Conservation (phyloP, 2,888 invertebrate genomes). For the Euzetes globulus region DNA sequence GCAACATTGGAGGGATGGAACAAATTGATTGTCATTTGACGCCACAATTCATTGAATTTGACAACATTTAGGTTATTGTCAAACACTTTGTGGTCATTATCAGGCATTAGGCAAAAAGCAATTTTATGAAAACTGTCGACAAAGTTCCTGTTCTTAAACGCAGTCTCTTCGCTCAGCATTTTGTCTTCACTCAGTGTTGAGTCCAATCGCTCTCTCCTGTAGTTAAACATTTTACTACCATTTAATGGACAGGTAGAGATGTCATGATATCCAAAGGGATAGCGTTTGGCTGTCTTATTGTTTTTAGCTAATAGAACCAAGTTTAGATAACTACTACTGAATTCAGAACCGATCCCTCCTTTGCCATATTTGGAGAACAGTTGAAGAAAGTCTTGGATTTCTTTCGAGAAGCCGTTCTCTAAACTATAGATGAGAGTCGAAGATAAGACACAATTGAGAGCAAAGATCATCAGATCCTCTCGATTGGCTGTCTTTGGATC, state of each 20-base stretch:
- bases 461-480: neutral
- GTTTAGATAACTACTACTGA: neutral
- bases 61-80: neutral
- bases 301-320: neutral
- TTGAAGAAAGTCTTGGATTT: neutral
- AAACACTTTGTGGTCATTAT: neutral
- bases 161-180: neutral
- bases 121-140: neutral
- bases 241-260: neutral
- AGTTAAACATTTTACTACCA: neutral
- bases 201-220: neutral
- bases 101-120: neutral
- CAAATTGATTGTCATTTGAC: neutral
- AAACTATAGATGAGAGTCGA: neutral
- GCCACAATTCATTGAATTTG: neutral
- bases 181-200: neutral
- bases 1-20: neutral
- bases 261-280: slow-evolving; percentile 2
- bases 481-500: neutral
- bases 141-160: neutral
- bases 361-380: neutral
- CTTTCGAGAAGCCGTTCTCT: neutral
- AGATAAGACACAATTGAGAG: neutral
- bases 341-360: neutral
- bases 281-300: neutral